Base-by-base conservation (phyloP, 2,888 invertebrate species). In the Hirtodrosophila histrioides region DNA sequence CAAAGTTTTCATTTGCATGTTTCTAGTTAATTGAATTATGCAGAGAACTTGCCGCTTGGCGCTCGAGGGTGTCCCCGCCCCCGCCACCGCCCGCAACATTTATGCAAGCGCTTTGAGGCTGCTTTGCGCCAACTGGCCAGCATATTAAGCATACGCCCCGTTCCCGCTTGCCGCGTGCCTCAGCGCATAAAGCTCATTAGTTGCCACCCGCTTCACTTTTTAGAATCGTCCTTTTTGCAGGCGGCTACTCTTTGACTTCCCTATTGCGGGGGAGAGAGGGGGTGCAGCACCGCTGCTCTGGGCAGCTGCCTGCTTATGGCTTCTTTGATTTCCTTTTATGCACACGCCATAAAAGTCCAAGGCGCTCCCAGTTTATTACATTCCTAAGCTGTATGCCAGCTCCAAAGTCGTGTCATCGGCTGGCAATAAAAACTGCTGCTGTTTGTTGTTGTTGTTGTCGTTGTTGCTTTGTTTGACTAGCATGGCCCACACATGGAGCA, bases 11-110 rank as follows among this genome's bases (percentile, higher is more conserved):
- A 83, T 85, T 85, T 85, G 82, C 82, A 82, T 83, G 82, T 83
- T 83, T 85, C 77, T 74, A 85, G 82, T 85, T 83, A 83, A 85
- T 83, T 83, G 82, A 83, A 83, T 83, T 82, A 83, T 83, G 82
- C 82, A 82, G 60, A 82, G 60, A 83, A 83, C 63, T 82, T 85
- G 82, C 62, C 67, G 82, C 70, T 80, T 71, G 70, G 58, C 57
- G 71, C 78, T 69, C 49, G 55, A 70, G 85, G 77, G 66, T 36
- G 64, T 29, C 37, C 37, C 37, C 41, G 12, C 17, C 0, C 0
- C 17, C 12, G 3, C 23, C 8, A 2, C 40, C 11, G 31, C 31
- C 37, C 33, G 33, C 46, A 65, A 53, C 71, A 78, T 84, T 76
- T 81, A 82, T 70, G 70, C 75, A 77, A 79, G 70, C 72, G 63